phyloP scores from a whole-genome alignment of 2,797 vertebrate species.

The Cyclura pinguis region DNA sequence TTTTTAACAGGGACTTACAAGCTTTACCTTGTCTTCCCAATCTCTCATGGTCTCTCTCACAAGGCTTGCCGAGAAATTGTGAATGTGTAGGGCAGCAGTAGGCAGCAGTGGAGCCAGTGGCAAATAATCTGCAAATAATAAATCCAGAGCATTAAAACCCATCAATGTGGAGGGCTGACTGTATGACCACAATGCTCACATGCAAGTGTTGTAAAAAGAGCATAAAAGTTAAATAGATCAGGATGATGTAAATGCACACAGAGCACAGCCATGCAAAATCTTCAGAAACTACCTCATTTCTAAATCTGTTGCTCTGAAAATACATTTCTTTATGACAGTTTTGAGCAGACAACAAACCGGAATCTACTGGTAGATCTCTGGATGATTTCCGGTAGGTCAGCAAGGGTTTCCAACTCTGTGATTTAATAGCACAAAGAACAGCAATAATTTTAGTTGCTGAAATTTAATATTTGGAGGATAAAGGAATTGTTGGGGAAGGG shows the following conservation, averaged over 20 bases:
- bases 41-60: too few species aligned
- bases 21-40: too few species aligned
- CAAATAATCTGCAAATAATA: too few species aligned
- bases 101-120: too few species aligned
- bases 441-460: not conserved
- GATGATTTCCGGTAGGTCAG: not conserved
- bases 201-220: not conserved
- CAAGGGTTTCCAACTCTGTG: not conserved
- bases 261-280: not conserved
- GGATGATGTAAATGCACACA: not conserved
- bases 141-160: too few species aligned
- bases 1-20: too few species aligned
- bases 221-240: not conserved
- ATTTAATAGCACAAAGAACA: not conserved
- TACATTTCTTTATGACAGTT: not conserved
- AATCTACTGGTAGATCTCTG: not conserved
- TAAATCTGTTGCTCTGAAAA: not conserved
- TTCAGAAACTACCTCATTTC: not conserved
- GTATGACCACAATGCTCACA: not conserved
- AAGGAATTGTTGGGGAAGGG: too few species aligned
- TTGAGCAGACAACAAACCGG: not conserved
- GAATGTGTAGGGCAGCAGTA: too few species aligned
- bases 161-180: too few species aligned
- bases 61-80: too few species aligned
- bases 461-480: too few species aligned